A percentile compares a stretch with the other conserved stretches of the same genome.
phyloP scores from a whole-genome alignment of 2,797 vertebrate species.

The Lagodon rhomboides region DNA sequence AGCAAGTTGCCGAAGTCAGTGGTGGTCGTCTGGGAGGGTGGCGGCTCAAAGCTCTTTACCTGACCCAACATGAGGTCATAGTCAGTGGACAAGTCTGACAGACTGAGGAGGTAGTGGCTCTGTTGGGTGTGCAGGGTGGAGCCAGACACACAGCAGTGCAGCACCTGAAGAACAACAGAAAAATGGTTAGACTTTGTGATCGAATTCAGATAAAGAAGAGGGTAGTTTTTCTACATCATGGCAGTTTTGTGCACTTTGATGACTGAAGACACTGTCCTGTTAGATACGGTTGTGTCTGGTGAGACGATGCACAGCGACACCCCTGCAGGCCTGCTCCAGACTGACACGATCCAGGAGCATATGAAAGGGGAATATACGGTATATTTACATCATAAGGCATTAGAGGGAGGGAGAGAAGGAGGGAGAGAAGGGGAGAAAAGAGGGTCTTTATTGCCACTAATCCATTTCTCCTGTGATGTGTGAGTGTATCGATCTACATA shows the following conservation, averaged over 20 bases:
- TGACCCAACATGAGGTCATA: conserved; percentile 93
- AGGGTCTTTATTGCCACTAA: conserved; percentile 84
- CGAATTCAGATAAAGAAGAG: conserved; percentile 11
- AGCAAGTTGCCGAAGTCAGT: conserved; percentile 92
- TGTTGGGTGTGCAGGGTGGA: conserved; percentile 95
- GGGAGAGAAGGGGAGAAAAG: conserved; percentile 56
- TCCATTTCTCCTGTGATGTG: conserved; percentile 86
- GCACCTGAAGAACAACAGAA: conserved; percentile 81
- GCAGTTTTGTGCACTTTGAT: conserved; percentile 30
- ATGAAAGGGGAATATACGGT: conserved; percentile 63
- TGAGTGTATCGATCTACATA: conserved; percentile 86
- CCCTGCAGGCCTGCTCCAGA: conserved; percentile 41
- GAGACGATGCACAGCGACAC: conserved; percentile 46
- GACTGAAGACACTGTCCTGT: conserved; percentile 21
- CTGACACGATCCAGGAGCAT: conserved; percentile 59
- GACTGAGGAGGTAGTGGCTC: conserved; percentile 93
- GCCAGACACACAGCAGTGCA: conserved; percentile 96
- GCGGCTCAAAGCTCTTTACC: conserved; percentile 89
- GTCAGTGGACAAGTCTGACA: conserved; percentile 93
- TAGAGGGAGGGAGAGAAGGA: conserved; percentile 33
- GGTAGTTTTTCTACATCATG: conserved; percentile 1
- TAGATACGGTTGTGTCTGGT: conserved; percentile 25
- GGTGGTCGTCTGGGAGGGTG: conserved; percentile 81
- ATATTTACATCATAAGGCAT: conserved; percentile 78
- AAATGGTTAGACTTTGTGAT: conserved; percentile 4